Percentiles rank a stretch among this genome's conserved stretches.
These are phyloP conservation scores for Palythoa grandiflora DNA, from an alignment of 92 coral and sea anemone genomes.

Conservation along the genomic window DNA sequence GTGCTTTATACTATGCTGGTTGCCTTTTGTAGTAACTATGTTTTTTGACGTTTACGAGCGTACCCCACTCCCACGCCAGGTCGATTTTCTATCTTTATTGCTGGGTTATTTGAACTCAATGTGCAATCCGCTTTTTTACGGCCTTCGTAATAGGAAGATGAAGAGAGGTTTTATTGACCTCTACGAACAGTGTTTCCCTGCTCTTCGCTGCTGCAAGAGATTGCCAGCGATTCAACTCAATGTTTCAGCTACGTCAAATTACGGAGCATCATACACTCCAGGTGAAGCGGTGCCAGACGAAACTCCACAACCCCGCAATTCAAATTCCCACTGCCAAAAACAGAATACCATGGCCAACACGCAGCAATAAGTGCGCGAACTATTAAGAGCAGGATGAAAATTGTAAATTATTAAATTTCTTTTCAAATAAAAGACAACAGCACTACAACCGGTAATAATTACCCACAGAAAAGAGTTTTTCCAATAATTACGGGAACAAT, in stretches of 20 bases:
- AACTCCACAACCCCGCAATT: background rate
- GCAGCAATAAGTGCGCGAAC: background rate
- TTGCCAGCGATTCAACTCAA: background rate
- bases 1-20: slow-evolving; percentile 78
- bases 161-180: slow-evolving; percentile 49
- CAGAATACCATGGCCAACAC: background rate
- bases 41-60: slow-evolving; percentile 66
- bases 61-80: slow-evolving; percentile 65
- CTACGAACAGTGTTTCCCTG: slow-evolving; percentile 20
- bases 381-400: background rate
- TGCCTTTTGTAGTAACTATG: slow-evolving; percentile 84
- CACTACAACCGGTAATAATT: no score
- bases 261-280: background rate
- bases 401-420: no score
- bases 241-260: background rate
- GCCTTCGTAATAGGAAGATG: slow-evolving; percentile 69
- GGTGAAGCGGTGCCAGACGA: background rate
- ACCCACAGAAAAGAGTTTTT: no score
- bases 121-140: slow-evolving; percentile 81
- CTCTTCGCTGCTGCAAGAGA: background rate
- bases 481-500: no score
- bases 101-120: slow-evolving; percentile 81
- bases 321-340: background rate
- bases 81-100: slow-evolving; percentile 73
- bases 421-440: no score